Conservation (phyloP, 2,888 invertebrate species). For the Pheosia tremula region DNA sequence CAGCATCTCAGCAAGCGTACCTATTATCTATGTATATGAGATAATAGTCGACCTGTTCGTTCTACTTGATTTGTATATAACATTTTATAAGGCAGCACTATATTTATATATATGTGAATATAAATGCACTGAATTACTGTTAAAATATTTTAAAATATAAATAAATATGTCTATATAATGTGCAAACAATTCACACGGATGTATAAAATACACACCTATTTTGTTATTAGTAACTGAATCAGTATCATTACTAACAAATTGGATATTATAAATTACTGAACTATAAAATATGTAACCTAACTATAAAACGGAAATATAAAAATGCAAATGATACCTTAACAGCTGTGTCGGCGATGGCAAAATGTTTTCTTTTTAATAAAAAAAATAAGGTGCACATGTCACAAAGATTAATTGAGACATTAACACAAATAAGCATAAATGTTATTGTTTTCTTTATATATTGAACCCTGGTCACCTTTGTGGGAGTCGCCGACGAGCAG, state of each 20-base stretch:
- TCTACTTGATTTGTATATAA: too few species aligned
- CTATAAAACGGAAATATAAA: slow-evolving; percentile 56
- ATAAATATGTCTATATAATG: too few species aligned
- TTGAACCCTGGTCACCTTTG: slow-evolving; percentile 56
- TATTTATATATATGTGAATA: too few species aligned
- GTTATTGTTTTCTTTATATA: slow-evolving; percentile 58
- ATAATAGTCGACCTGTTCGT: too few species aligned
- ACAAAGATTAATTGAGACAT: slow-evolving; percentile 76
- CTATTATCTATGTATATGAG: too few species aligned
- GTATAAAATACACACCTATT: not conserved
- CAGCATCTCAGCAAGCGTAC: too few species aligned
- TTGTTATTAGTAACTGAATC: not conserved
- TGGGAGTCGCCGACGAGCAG: slow-evolving; percentile 72
- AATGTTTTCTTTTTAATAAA: slow-evolving; percentile 37
- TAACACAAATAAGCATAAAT: slow-evolving; percentile 72
- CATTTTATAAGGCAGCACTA: too few species aligned
- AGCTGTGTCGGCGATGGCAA: slow-evolving; percentile 53
- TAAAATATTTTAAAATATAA: too few species aligned
- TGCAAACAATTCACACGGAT: too few species aligned
- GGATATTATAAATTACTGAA: not conserved
- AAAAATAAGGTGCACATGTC: slow-evolving; percentile 58
- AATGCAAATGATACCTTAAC: slow-evolving; percentile 65
- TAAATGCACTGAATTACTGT: too few species aligned
- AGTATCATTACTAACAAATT: not conserved
- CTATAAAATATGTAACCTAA: slow-evolving; percentile 28